phyloP scores from a whole-genome alignment of 2,888 invertebrate genomes.

The Chymomyza procnemis region DNA sequence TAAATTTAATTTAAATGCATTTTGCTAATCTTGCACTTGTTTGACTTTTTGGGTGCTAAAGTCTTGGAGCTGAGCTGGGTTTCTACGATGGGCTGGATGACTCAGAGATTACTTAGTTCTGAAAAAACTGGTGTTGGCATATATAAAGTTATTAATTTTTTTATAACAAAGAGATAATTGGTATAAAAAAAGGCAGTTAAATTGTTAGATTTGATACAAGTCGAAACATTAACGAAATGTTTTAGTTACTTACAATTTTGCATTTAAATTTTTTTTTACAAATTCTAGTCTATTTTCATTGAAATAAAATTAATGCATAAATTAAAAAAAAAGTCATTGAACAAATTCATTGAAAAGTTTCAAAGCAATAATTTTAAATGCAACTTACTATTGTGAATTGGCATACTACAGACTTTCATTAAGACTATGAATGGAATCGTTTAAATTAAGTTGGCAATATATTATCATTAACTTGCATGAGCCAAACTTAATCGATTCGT shows the following conservation, averaged over 20 bases:
- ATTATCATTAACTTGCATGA: no score
- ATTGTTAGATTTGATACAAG: no score
- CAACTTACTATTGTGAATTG: neutral
- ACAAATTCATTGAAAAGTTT: neutral
- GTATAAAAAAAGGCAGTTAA: no score
- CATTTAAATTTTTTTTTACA: neutral
- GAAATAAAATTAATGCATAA: neutral
- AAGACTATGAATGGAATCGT: no score
- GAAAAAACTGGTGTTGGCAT: no score
- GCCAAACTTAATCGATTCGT: no score
- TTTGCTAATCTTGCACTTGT: neutral
- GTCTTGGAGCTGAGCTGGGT: neutral
- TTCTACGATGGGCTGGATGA: neutral
- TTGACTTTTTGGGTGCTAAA: neutral
- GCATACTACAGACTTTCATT: neutral
- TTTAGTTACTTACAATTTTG: neutral
- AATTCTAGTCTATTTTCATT: neutral
- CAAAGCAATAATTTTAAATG: neutral
- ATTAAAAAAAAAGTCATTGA: neutral
- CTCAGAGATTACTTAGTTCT: no score
- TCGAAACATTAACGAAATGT: no score
- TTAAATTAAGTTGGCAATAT: no score
- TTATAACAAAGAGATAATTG: no score
- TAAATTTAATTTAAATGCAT: neutral
- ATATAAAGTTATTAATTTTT: no score